Base-by-base conservation (phyloP, 2,888 invertebrate species). In the Melanargia galathea region DNA sequence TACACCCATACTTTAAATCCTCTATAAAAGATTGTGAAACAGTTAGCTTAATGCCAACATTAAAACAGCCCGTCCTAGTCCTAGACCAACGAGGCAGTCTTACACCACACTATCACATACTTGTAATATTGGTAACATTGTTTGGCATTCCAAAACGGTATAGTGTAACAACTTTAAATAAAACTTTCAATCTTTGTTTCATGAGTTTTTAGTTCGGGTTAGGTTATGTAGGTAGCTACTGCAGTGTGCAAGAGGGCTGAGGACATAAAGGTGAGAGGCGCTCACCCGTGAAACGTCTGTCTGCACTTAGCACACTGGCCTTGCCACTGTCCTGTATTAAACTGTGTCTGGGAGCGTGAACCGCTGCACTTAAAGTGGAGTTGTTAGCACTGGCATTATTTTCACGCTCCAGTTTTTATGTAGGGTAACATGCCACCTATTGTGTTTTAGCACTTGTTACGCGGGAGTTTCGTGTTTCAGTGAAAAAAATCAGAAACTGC, bases 271-370 rank as follows among this genome's bases (percentile, higher is more conserved):
- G 24, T 1, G 49, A 26, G 49, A 5, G 49, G 16, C 49, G 26
- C 26, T 49, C 49, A 49, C n/a, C 26, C 48, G 46, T n/a, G 46
- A 24, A 7, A 7, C 22, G 22, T 10, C 16, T 8, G 49, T 11
- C 49, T 40, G 22, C 48, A 20, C 48, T 49, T 16, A 49, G 49
- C 49, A n/a, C 49, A 26, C 26, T 49, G 49, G 26, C 49, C 49
- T 49, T 49, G 49, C n/a, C 26, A 46, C 45, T 46, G 45, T 22
- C 11, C 45, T 11, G 13, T 11, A 22, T 11, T 3, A 5, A 5
- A 46, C 22, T 5, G 3, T 18, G 7, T 18, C 2, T 16, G 5
- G 40, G 5, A 35, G 13, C 18, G 7, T 43, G 43, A n/a, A 38
- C 38, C n/a, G n/a, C 11, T 43, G 8, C 43, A 18, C 43, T 40